Conservation (phyloP, 2,888 invertebrate species). For the Nomada fucata region DNA sequence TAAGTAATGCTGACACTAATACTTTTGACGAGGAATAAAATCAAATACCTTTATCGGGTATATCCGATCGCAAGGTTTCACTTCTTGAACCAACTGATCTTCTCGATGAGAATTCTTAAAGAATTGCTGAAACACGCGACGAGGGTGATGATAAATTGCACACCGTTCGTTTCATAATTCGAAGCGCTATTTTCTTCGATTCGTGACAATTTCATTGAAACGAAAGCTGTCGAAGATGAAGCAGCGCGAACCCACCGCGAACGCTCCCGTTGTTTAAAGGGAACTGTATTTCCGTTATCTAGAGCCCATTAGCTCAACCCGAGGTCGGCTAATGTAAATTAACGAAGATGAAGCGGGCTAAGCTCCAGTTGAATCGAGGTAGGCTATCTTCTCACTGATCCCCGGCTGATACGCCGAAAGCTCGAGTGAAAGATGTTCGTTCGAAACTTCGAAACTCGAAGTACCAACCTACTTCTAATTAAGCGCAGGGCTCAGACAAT, state of each 20-base stretch:
- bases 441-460: not conserved
- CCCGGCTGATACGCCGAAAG: slow-evolving; percentile 8
- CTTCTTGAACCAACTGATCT: slow-evolving; percentile 4
- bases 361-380: slow-evolving; percentile 2
- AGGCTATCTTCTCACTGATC: slow-evolving; percentile 1
- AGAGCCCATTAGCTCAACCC: slow-evolving; percentile 36
- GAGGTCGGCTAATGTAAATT: slow-evolving; percentile 41
- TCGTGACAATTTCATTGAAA: not conserved
- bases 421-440: not conserved
- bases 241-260: not conserved
- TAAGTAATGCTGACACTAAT: no score
- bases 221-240: not conserved
- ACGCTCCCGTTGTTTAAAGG: slow-evolving; percentile 22
- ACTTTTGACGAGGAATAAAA: no score
- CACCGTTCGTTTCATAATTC: not conserved
- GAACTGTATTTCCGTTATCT: slow-evolving; percentile 40
- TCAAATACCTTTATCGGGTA: no score
- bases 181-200: not conserved
- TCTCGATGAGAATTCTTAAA: slow-evolving; percentile 11
- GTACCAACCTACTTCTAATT: not conserved
- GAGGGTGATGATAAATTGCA: not conserved
- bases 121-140: not conserved
- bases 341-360: slow-evolving; percentile 12
- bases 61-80: not conserved
- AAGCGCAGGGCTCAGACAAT: not conserved